Evolutionary conservation across 2,797 vertebrate species (phyloP), one percentile per base, ranked within the genome.

Genomic region (Rhynchotus rufescens): DNA sequence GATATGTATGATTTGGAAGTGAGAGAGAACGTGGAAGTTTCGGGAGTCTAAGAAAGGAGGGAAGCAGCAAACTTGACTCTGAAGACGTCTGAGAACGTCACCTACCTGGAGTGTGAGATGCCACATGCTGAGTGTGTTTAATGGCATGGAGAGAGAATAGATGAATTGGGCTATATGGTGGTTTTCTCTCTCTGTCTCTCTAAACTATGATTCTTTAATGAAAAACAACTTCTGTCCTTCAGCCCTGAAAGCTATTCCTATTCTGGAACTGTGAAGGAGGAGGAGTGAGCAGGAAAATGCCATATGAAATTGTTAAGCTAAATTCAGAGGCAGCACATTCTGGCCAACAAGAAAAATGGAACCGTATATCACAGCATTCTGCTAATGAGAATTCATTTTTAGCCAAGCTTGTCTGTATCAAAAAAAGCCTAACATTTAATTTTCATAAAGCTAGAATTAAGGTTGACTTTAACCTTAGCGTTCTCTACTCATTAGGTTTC

Each of bases 181-280:
- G 17, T 51, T 51, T 51, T 51, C 21, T 45, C 42, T 14, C 42
- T 45, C 44, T 45, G 21, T 47, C 21, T 62, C 67, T 78, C 80
- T 64, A 81, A 90, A 93, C 54, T 45, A 59, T n/a, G 78, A 90
- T 75, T 34, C 82, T 90, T 94, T 52, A 87, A 92, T 77, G 83
- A 92, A 94, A 96, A 93, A 92, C 88, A 92, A 81, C 84, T 86
- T 85, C 89, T 95, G 94, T 94, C 94, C 92, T 88, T 94, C 92
- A 93, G 65, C 59, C 5, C 12, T 42, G 72, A 85, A 71, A 94
- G 91, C 88, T 94, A 47, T 96, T 96, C 94, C 92, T 94, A 62
- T 95, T 87, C 93, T 78, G 81, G 89, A 95, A 79, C 88, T 92
- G 91, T 80, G 88, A 94, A 93, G 91, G 80, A 95, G 92, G 82